Percentiles rank a stretch among this genome's conserved stretches.
Conservation (phyloP, 2,797 vertebrate genomes). For the Sebastes steindachneri region DNA sequence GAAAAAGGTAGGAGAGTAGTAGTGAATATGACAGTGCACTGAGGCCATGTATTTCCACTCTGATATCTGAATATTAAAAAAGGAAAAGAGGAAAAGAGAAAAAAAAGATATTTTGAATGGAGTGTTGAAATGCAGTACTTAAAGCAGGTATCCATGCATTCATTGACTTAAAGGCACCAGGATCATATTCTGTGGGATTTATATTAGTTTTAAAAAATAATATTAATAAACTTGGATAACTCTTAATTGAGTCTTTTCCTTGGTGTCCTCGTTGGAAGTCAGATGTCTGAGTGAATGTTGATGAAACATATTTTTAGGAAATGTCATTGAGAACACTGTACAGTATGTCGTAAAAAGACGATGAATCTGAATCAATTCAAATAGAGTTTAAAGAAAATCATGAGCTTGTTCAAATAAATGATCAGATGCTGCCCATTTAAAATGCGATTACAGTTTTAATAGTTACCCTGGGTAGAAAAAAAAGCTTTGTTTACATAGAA, state of each 20-base stretch:
- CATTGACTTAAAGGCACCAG: conserved; percentile 90
- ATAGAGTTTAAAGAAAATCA: not conserved
- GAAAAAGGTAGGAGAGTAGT: conserved; percentile 83
- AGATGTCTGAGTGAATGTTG: conserved; percentile 9
- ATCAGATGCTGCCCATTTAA: not conserved
- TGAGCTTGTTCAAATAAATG: not conserved
- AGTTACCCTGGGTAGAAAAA: not conserved
- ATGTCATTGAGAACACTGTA: not conserved
- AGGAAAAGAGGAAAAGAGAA: not conserved
- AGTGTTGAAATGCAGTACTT: conserved; percentile 92
- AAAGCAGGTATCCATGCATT: conserved; percentile 92
- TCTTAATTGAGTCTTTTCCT: conserved; percentile 86
- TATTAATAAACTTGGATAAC: conserved; percentile 99
- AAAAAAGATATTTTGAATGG: conserved; percentile 85
- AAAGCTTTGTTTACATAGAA: not conserved
- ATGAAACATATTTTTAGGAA: not conserved
- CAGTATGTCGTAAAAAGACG: not conserved
- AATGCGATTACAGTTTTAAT: not conserved
- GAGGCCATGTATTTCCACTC: conserved; percentile 91
- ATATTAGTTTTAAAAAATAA: conserved; percentile 94
- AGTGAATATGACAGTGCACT: conserved; percentile 86
- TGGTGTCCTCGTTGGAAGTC: conserved; percentile 38
- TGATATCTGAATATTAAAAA: conserved; percentile 73
- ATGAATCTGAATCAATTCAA: not conserved
- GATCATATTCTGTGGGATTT: conserved; percentile 91